Percentiles rank a stretch among this genome's conserved stretches.
phyloP scores from a whole-genome alignment of 2,888 invertebrate species.

The Habrosyne pyritoides region DNA sequence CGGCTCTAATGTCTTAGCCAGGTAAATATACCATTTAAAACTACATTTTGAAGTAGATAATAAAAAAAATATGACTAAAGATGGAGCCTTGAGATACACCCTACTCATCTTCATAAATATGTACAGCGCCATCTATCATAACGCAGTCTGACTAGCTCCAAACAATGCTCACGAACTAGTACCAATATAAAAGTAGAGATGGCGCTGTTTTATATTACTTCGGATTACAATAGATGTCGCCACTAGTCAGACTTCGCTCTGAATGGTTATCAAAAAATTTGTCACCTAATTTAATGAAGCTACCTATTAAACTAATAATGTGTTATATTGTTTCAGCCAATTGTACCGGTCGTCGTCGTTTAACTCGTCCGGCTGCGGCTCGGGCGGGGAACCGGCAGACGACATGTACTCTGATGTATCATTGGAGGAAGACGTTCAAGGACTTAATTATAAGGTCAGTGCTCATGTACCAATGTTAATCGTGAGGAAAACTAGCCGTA shows the following conservation, averaged over 20 bases:
- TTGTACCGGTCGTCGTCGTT: conserved; percentile 96
- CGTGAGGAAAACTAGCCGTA: no score
- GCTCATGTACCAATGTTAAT: conserved; percentile 2
- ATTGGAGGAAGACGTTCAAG: conserved; percentile 95
- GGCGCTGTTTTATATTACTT: conserved; percentile 33
- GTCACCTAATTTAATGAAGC: conserved; percentile 21
- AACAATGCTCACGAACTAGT: conserved; percentile 9
- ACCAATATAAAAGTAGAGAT: conserved; percentile 31
- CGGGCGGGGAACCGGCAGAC: conserved; percentile 95
- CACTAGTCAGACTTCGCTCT: not conserved
- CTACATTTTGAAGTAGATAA: not conserved
- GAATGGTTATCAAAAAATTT: not conserved
- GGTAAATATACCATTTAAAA: conserved; percentile 75
- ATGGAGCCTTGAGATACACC: not conserved
- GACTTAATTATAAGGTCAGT: conserved; percentile 95
- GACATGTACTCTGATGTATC: conserved; percentile 98
- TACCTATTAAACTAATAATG: conserved; percentile 18
- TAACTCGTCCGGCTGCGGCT: conserved; percentile 95
- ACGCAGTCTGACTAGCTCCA: conserved; percentile 13
- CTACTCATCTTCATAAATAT: not conserved
- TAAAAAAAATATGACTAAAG: not conserved
- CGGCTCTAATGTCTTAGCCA: conserved; percentile 94
- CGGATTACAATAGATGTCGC: conserved; percentile 16
- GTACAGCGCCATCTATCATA: conserved; percentile 54
- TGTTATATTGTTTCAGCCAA: conserved; percentile 86